These are phyloP conservation scores for Laodelphax striatellus DNA, from an alignment of 1,140 invertebrate species.

Conservation along the genomic window DNA sequence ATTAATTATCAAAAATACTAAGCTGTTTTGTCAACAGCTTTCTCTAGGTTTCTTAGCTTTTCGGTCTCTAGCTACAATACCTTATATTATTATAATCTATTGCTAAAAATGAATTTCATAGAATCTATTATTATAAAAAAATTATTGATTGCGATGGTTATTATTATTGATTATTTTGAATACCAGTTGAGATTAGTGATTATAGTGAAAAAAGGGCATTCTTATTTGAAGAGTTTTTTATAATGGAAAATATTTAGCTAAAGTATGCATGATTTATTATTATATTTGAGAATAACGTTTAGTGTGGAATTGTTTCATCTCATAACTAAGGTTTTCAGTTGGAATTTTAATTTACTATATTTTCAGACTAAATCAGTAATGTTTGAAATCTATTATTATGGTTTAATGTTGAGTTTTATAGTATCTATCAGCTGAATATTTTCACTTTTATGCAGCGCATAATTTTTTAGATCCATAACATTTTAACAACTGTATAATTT, in stretches of 20 bases:
- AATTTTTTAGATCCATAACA: too few relatives aligned
- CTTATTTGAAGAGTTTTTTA: not conserved
- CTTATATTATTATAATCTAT: not conserved
- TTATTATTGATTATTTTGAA: not conserved
- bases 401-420: too few relatives aligned
- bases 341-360: too few relatives aligned
- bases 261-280: not conserved
- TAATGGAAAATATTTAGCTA: constrained; percentile 1
- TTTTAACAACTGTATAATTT: too few relatives aligned
- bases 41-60: not conserved
- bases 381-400: too few relatives aligned
- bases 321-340: too few relatives aligned
- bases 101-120: not conserved
- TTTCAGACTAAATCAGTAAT: too few relatives aligned
- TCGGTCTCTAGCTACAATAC: not conserved
- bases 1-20: too few relatives aligned
- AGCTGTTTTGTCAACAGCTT: not conserved
- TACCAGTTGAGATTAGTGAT: not conserved
- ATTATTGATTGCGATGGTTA: too few relatives aligned
- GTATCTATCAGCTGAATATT: too few relatives aligned
- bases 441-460: too few relatives aligned
- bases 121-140: too few relatives aligned
- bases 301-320: not conserved
- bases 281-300: not conserved
- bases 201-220: constrained; percentile 4